A percentile compares a stretch with the other conserved stretches of the same genome.
Evolutionary conservation across 2,888 invertebrate genomes (phyloP).

Genomic region (Nomada flava): DNA sequence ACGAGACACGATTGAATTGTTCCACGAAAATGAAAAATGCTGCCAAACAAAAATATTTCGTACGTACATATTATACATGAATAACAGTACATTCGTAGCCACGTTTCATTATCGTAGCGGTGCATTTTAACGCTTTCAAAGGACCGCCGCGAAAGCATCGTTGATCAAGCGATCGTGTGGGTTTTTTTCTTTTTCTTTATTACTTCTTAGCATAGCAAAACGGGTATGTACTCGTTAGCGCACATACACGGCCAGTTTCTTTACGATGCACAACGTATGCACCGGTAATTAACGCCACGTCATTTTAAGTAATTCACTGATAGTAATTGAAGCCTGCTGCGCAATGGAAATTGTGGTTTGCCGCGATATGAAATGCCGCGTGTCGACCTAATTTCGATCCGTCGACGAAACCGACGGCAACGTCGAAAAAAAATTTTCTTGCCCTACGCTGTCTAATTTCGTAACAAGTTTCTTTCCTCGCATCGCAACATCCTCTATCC

Average conservation of each 20-base stretch:
- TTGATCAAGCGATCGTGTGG: slow-evolving; percentile 18
- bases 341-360: slow-evolving; percentile 49
- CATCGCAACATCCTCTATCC: not conserved
- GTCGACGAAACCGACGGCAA: slow-evolving; percentile 12
- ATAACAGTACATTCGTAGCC: too few species aligned
- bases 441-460: not conserved
- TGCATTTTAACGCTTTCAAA: not conserved
- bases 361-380: slow-evolving; percentile 40
- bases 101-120: not conserved
- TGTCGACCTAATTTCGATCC: slow-evolving; percentile 38
- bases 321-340: slow-evolving; percentile 48
- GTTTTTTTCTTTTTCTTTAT: not conserved
- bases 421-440: slow-evolving; percentile 17
- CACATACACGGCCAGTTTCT: slow-evolving; percentile 30
- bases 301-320: slow-evolving; percentile 50
- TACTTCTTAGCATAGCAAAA: slow-evolving; percentile 8
- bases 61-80: too few species aligned
- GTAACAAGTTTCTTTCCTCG: slow-evolving; percentile 7
- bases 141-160: not conserved
- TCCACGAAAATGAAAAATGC: too few species aligned
- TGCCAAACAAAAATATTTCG: too few species aligned
- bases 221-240: slow-evolving; percentile 24
- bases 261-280: slow-evolving; percentile 17
- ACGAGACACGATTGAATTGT: too few species aligned
- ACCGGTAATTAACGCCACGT: slow-evolving; percentile 48